Base-by-base conservation (phyloP, 2,797 vertebrate species). In the Salarias fasciatus region DNA sequence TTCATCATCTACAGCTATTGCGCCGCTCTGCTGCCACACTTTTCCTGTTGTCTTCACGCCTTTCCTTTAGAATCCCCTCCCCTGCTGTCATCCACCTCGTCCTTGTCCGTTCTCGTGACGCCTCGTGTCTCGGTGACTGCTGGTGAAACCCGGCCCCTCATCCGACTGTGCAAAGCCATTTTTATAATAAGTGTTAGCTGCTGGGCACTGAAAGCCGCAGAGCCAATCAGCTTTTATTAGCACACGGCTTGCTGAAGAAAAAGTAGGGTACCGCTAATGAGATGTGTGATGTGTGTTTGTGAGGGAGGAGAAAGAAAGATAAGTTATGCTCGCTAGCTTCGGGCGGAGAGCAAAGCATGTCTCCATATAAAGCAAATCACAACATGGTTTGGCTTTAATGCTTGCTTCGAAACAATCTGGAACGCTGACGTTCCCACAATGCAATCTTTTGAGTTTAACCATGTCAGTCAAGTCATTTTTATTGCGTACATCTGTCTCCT, bases 111-210 rank as follows among this genome's bases (percentile, higher is more conserved):
- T 48, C 53, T 37, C 42, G 10, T 47, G 66, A 62, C 35, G 14
- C 12, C 42, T 31, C 2, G 12, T 1, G 9, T 53, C 57, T 60
- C 29, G 0, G 62, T 8, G 6, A 29, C 49, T 12, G 1, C 30
- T 4, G 46, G 45, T 28, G 30, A 63, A 54, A 69, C 8, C 2
- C 48, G 50, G 29, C 18, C 52, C 11, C 36, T 67, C 54, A 58
- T 81, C 76, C 65, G 15, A 48, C 40, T 53, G 57, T 72, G 64
- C 70, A 48, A 15, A 81, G 56, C 58, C 59, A 80, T 89, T 80
- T 77, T 61, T 72, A 71, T 79, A 83, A 86, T 69, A 79, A 79
- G 72, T 47, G 36, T 55, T 65, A 58, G 79, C 74, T 69, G 76
- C 65, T 62, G 53, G 65, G 62, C 33, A 12, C 51, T 48, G 33